These are phyloP conservation scores for Muricea muricata DNA, from an alignment of 92 coral and sea anemone species.

Conservation along the genomic window DNA sequence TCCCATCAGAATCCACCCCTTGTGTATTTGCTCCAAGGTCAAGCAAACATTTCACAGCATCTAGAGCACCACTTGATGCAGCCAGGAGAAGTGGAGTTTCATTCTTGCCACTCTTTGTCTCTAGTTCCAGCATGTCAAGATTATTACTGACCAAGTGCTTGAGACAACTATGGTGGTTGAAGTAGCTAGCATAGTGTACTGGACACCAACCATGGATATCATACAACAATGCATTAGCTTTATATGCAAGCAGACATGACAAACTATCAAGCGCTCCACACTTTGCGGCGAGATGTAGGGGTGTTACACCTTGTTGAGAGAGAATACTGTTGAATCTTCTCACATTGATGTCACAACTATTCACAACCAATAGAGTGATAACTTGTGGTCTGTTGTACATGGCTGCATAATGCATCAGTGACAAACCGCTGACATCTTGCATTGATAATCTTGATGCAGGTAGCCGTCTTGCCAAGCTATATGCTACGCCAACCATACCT, in stretches of 20 bases:
- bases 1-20: conserved; percentile 65
- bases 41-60: conserved; percentile 84
- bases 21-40: conserved; percentile 72
- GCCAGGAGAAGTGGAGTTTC: conserved; percentile 95
- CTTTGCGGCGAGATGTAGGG: conserved; percentile 90
- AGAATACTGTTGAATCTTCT: conserved; percentile 87
- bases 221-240: conserved; percentile 85
- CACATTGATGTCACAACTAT: conserved; percentile 89
- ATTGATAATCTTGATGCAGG: conserved; percentile 92
- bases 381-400: conserved; percentile 96
- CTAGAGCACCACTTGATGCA: conserved; percentile 94
- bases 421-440: conserved; percentile 91
- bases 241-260: conserved; percentile 90
- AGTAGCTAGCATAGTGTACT: conserved; percentile 90
- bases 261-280: conserved; percentile 98
- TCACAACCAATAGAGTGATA: conserved; percentile 83
- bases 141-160: conserved; percentile 82
- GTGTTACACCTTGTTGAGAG: conserved; percentile 86
- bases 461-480: conserved; percentile 83
- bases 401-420: conserved; percentile 98
- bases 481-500: conserved; percentile 86
- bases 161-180: conserved; percentile 93
- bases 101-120: conserved; percentile 68
- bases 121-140: conserved; percentile 78
- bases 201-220: conserved; percentile 97